A percentile compares a stretch with the other conserved stretches of the same genome.
Conservation (phyloP, 2,888 invertebrate species). For the Lasius platythorax region DNA sequence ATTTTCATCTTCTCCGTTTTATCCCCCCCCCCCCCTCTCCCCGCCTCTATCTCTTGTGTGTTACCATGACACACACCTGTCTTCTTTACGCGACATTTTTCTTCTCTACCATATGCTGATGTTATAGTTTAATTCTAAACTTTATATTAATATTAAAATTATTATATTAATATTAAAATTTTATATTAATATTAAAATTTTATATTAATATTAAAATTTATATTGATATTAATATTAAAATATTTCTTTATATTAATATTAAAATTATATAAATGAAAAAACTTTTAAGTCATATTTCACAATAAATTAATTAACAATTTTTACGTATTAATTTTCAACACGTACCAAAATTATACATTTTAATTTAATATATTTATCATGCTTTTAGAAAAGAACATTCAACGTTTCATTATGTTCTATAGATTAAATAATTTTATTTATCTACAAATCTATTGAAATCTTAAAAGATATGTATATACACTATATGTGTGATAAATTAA, state of each 20-base stretch:
- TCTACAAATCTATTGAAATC: neutral
- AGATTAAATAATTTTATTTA: neutral
- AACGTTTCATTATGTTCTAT: neutral
- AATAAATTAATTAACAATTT: neutral
- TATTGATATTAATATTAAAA: no score
- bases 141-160: neutral
- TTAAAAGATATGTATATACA: neutral
- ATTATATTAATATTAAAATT: neutral
- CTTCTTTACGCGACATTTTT: conserved; percentile 30
- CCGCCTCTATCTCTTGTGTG: conserved; percentile 51
- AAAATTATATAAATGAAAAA: neutral
- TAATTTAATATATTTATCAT: neutral
- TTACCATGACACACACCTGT: conserved; percentile 60
- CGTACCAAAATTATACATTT: neutral
- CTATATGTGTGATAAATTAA: neutral
- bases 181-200: no score
- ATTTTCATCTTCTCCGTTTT: conserved; percentile 70
- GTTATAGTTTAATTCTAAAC: neutral
- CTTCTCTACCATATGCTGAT: neutral
- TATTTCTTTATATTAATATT: no score
- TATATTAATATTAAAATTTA: no score
- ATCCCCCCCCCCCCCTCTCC: conserved; percentile 24
- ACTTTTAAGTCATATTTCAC: neutral
- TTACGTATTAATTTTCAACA: neutral
- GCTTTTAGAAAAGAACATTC: neutral